Percentiles rank a stretch among this genome's conserved stretches.
Conservation (phyloP, 2,113 vertebrate genomes). For the Panurus biarmicus region DNA sequence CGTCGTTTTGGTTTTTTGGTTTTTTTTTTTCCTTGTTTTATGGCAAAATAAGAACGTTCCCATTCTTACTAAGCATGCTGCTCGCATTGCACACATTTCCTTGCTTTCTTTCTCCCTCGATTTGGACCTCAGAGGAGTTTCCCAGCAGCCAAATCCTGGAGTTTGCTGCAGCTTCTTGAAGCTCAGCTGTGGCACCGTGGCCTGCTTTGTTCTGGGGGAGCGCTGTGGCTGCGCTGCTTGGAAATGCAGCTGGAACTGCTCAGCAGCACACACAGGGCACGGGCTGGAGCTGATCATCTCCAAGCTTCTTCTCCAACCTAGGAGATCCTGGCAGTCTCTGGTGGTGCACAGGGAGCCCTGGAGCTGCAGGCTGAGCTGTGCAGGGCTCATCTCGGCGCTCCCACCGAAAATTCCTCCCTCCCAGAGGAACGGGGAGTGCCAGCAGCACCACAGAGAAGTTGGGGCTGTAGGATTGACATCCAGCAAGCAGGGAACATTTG, state of each 20-base stretch:
- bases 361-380: rapidly evolving
- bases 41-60: constrained; percentile 15
- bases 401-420: neutral
- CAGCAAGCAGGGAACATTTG: neutral
- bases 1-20: too few species aligned
- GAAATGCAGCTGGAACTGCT: neutral
- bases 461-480: neutral
- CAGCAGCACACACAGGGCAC: too few species aligned
- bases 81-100: constrained; percentile 42
- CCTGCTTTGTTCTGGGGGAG: neutral
- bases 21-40: neutral
- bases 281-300: neutral
- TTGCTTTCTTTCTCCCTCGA: neutral
- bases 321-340: rapidly evolving
- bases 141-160: neutral
- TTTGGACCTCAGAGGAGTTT: constrained; percentile 9
- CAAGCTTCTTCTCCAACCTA: neutral
- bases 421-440: too few species aligned
- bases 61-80: neutral
- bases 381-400: rapidly evolving
- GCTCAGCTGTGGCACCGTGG: neutral
- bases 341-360: neutral
- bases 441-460: neutral
- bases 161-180: neutral
- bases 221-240: neutral